Conservation (phyloP, 1,140 invertebrate genomes). For the Trichomalopsis sarcophagae region DNA sequence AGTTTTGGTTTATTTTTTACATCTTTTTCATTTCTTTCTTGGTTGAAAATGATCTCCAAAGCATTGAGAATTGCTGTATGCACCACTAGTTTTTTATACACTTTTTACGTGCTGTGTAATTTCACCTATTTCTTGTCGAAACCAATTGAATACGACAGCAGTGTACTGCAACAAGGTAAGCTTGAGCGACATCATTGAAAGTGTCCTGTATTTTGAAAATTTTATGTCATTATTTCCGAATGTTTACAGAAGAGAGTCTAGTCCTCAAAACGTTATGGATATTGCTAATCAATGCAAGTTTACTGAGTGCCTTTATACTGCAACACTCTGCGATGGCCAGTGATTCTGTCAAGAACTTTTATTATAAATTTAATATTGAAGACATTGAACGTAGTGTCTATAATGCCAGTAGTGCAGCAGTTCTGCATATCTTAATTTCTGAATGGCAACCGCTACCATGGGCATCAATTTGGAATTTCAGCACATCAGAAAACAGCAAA, state of each 20-base stretch:
- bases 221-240: constrained; percentile 22
- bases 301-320: constrained; percentile 73
- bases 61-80: constrained; percentile 58
- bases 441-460: constrained; percentile 72
- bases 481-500: constrained; percentile 65
- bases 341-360: constrained; percentile 68
- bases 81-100: constrained; percentile 65
- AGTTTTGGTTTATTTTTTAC: not conserved
- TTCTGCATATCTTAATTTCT: constrained; percentile 66
- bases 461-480: constrained; percentile 73
- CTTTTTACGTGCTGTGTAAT: constrained; percentile 66
- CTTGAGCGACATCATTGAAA: constrained; percentile 10
- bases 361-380: constrained; percentile 66
- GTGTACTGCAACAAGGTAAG: constrained; percentile 52
- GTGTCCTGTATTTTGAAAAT: not conserved
- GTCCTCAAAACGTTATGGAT: constrained; percentile 57
- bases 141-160: constrained; percentile 53
- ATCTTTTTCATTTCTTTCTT: not conserved
- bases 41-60: constrained; percentile 56
- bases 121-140: constrained; percentile 69
- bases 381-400: constrained; percentile 75
- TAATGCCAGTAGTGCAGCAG: constrained; percentile 64
- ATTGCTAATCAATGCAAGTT: constrained; percentile 69
- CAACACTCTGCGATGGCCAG: constrained; percentile 76
- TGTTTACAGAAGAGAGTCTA: constrained; percentile 51